Conservation (phyloP, 1,140 invertebrate species). For the Rhagoletis pomonella region DNA sequence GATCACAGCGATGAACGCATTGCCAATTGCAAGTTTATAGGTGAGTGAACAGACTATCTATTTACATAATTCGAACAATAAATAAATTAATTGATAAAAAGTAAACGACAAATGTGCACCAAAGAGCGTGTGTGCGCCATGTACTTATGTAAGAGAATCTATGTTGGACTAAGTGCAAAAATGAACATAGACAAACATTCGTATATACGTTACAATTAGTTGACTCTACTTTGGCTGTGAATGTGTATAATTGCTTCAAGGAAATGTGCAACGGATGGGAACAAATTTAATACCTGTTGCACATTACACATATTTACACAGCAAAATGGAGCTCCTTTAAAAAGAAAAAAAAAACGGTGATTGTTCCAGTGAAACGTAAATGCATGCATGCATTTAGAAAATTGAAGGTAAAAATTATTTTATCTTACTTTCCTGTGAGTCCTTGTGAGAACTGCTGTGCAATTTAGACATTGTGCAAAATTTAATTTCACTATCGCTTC, state of each 20-base stretch:
- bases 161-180: neutral
- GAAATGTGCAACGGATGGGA: too few relatives aligned
- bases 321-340: neutral
- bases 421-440: neutral
- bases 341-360: neutral
- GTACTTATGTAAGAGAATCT: neutral
- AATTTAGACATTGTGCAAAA: neutral
- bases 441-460: neutral
- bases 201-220: too few relatives aligned
- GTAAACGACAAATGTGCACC: too few relatives aligned
- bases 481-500: neutral
- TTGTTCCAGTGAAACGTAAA: neutral
- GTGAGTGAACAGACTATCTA: constrained; percentile 67
- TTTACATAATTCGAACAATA: neutral
- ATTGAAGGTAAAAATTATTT: neutral
- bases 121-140: neutral
- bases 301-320: neutral
- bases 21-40: constrained; percentile 80
- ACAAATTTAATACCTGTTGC: neutral
- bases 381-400: neutral
- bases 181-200: neutral
- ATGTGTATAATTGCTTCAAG: too few relatives aligned
- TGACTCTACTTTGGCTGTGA: too few relatives aligned
- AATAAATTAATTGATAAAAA: too few relatives aligned
- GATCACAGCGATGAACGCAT: constrained; percentile 87